Evolutionary conservation across 2,888 invertebrate species (phyloP), one percentile per base, ranked within the genome.

Genomic region (Raillietiella orientalis): DNA sequence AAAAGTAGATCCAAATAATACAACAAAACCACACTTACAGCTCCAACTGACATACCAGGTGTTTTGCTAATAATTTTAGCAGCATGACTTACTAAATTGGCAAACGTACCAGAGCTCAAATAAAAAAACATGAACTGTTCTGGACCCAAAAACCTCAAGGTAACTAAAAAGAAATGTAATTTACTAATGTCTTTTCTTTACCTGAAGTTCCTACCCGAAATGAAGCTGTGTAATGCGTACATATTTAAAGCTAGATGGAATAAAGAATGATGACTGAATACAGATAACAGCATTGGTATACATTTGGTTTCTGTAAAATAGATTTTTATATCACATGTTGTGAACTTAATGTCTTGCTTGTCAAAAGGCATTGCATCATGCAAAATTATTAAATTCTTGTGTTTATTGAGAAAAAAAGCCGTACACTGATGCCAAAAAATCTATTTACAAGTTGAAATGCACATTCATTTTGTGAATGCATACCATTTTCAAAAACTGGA

Each of bases 111-210:
- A 33, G 72, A 72, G 37, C 70, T 66, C 33, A 87, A 45, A 47
- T 87, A 93, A 42, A 87, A 55, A 1, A 67, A 82, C 33, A 75
- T 43, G 47, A 90, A 84, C 46, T 93, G 82, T 47, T 87, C 84
- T 42, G 64, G 66, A 19, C 84, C 87, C 39, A 84, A 50, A 15
- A 65, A 51, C 22, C 59, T 48, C 14, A 70, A 59, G 22, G 70
- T 66, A 20, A 60, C 61, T 57, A 45, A 31, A 39, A 45, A 39
- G 32, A 43, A 44, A 26, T 36, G 15, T 17, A 26, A 27, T 24
- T 27, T 23, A 15, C 14, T 8, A 14, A 25, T 17, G 12, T 4
- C n/a, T n/a, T n/a, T n/a, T n/a, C n/a, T n/a, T n/a, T n/a, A n/a
- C n/a, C n/a, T n/a, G n/a, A n/a, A n/a, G n/a, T n/a, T n/a, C n/a